These are phyloP conservation scores for Drosophila lini DNA, from an alignment of 1,140 invertebrate genomes.

Conservation along the genomic window DNA sequence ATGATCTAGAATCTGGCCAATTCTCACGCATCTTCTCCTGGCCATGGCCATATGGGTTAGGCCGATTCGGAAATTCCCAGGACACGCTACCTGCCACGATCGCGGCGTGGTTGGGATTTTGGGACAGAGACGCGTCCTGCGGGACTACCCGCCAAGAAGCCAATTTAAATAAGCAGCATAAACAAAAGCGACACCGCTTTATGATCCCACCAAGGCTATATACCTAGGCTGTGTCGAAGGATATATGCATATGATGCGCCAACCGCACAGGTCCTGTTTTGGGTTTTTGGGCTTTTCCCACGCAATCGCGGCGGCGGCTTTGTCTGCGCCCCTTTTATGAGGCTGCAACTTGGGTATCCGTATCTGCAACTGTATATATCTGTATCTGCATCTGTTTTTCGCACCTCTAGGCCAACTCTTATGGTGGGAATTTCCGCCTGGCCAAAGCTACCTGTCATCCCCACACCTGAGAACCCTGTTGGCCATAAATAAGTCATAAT, in stretches of 20 bases:
- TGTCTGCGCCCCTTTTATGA: conserved; percentile 49
- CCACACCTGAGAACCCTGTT: not conserved
- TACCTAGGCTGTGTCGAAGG: not conserved
- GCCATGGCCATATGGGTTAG: conserved; percentile 61
- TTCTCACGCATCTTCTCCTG: conserved; percentile 37
- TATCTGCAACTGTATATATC: conserved; percentile 16
- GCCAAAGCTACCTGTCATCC: conserved; percentile 17
- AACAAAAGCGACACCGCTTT: conserved; percentile 72
- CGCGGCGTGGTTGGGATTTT: not conserved
- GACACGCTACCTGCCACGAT: not conserved
- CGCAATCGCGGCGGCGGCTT: conserved; percentile 28
- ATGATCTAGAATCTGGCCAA: conserved; percentile 54
- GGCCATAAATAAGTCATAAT: conserved; percentile 2
- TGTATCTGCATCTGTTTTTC: conserved; percentile 44
- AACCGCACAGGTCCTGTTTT: conserved; percentile 36
- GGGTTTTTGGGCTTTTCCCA: conserved; percentile 42
- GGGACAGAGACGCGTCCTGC: conserved; percentile 1
- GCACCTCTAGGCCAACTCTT: conserved; percentile 10
- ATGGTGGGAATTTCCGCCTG: conserved; percentile 36
- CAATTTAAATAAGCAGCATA: conserved; percentile 83
- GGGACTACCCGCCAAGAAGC: conserved; percentile 71
- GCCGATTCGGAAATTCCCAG: conserved; percentile 56
- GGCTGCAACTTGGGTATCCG: not conserved
- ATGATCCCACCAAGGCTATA: conserved; percentile 41
- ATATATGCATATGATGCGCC: conserved; percentile 27